Conservation (phyloP, 2,113 vertebrate species). For the Anser cygnoides region DNA sequence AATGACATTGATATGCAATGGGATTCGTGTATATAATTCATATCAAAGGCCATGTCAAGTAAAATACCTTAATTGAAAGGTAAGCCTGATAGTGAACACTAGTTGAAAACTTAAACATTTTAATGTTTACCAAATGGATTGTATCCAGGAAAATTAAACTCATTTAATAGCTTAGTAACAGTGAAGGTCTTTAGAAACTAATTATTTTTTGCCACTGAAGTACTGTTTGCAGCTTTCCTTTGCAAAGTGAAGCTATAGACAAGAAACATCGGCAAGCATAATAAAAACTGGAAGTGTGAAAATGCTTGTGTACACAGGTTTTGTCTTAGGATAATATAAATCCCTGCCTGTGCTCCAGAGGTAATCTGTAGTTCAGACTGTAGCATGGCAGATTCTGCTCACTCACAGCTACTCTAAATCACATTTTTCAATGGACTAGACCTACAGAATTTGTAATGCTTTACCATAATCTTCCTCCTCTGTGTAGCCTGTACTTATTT, state of each 20-base stretch:
- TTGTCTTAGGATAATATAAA: background rate
- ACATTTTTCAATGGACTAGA: background rate
- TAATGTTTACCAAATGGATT: background rate
- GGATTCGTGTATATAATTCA: background rate
- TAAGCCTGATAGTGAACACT: background rate
- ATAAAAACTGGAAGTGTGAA: background rate
- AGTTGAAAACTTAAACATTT: background rate
- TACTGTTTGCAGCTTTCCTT: background rate
- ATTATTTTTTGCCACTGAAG: constrained; percentile 9
- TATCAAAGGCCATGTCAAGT: background rate
- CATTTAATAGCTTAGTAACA: background rate
- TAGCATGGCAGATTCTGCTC: background rate
- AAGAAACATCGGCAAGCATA: background rate
- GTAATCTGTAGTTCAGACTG: background rate
- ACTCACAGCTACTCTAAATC: background rate
- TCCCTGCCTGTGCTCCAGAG: background rate
- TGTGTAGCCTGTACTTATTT: background rate
- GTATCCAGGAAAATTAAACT: background rate
- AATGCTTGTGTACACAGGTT: background rate
- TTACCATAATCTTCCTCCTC: background rate
- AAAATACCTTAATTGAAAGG: background rate
- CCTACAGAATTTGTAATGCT: background rate
- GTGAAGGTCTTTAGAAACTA: background rate
- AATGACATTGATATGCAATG: background rate
- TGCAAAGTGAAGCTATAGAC: background rate